A percentile compares a stretch with the other conserved stretches of the same genome.
Evolutionary conservation across 2,888 invertebrate species (phyloP).

Genomic region (Tridacna crocea): DNA sequence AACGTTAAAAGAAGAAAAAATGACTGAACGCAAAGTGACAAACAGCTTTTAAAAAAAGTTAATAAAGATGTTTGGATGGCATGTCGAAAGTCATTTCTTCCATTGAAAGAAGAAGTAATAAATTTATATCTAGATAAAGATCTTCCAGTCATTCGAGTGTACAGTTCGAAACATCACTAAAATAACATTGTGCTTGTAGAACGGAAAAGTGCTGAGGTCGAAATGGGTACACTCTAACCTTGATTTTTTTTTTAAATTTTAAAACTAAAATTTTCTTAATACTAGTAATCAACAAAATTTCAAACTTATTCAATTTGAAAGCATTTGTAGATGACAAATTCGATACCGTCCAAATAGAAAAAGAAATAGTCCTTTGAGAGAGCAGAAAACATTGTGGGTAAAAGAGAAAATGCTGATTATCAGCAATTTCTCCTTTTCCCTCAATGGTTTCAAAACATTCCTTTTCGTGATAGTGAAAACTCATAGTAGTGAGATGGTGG

Average conservation of each 20-base stretch:
- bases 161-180: constrained; percentile 7
- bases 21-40: too few species aligned
- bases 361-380: too few species aligned
- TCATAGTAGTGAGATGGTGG: too few species aligned
- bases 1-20: too few species aligned
- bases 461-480: too few species aligned
- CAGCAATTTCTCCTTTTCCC: neutral
- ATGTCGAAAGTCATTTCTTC: constrained; percentile 27
- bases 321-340: too few species aligned
- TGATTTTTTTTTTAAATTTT: neutral
- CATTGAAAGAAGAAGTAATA: constrained; percentile 44
- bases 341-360: too few species aligned
- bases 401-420: neutral
- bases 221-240: neutral
- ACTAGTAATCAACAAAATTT: neutral
- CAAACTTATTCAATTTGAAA: too few species aligned
- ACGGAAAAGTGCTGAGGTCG: neutral
- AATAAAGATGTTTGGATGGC: constrained; percentile 45
- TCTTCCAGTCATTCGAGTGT: constrained; percentile 17
- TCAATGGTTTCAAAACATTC: neutral
- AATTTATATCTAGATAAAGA: constrained; percentile 32
- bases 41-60: neutral
- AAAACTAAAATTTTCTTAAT: neutral
- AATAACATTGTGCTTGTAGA: neutral
- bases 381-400: neutral